Percentiles rank a stretch among this genome's conserved stretches.
These are phyloP conservation scores for Eidolon dupreanum DNA, from an alignment of 2,797 vertebrate genomes.

Conservation along the genomic window DNA sequence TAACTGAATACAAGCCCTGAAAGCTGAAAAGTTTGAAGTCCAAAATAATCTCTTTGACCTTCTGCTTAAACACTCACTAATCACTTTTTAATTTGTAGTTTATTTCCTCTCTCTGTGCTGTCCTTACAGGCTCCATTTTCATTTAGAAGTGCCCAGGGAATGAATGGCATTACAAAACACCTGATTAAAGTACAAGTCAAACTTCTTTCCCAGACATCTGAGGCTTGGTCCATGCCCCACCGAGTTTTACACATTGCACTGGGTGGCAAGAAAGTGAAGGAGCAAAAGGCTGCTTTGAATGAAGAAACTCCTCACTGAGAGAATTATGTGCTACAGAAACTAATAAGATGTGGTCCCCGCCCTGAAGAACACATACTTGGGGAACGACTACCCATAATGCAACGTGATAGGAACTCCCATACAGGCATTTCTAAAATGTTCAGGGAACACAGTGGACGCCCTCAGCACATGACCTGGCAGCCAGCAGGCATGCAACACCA, in stretches of 20 bases:
- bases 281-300: constrained; percentile 8
- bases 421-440: background rate
- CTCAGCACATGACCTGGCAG: background rate
- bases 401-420: background rate
- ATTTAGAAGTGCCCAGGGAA: constrained; percentile 78
- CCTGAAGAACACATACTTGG: background rate
- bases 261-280: constrained; percentile 52
- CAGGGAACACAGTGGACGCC: background rate
- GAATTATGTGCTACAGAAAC: constrained; percentile 40
- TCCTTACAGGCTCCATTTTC: constrained; percentile 76
- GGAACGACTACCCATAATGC: background rate
- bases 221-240: constrained; percentile 59
- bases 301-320: constrained; percentile 47
- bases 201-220: constrained; percentile 71
- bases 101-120: constrained; percentile 83
- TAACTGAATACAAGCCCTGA: constrained; percentile 84
- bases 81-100: constrained; percentile 86
- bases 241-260: constrained; percentile 62
- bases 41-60: constrained; percentile 84
- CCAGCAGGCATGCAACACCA: background rate
- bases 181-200: constrained; percentile 81
- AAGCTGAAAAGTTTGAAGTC: constrained; percentile 84
- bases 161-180: constrained; percentile 79
- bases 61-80: constrained; percentile 85
- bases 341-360: background rate